A percentile compares a stretch with the other conserved stretches of the same genome.
Evolutionary conservation across 2,113 vertebrate genomes (phyloP).

Genomic region (Illadopsis cleaveri): DNA sequence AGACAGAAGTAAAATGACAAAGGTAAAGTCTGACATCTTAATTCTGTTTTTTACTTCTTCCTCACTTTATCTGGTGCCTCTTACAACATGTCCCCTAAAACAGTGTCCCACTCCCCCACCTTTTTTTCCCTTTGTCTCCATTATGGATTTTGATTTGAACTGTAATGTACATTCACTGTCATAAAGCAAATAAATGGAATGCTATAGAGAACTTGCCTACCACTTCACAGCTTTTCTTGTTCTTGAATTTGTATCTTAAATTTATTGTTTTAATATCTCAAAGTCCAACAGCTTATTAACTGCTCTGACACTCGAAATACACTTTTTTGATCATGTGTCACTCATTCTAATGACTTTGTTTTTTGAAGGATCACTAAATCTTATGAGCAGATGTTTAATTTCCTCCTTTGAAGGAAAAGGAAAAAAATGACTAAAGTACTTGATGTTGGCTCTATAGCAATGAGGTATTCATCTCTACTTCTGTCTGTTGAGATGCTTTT

Average conservation of each 20-base stretch:
- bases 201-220: background rate
- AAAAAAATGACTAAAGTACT: constrained; percentile 59
- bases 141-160: constrained; percentile 31
- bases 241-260: constrained; percentile 63
- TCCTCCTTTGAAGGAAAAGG: constrained; percentile 64
- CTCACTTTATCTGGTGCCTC: background rate
- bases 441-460: constrained; percentile 59
- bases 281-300: constrained; percentile 75
- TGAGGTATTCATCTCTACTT: constrained; percentile 73
- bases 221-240: constrained; percentile 20
- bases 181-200: constrained; percentile 35
- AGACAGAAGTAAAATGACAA: background rate
- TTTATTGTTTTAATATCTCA: constrained; percentile 78
- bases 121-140: background rate
- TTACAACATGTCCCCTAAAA: background rate
- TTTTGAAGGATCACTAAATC: constrained; percentile 70
- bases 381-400: constrained; percentile 74
- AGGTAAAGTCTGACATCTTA: background rate
- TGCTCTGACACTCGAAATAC: constrained; percentile 54
- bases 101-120: background rate
- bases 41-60: background rate
- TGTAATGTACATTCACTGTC: background rate
- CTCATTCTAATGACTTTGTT: constrained; percentile 71
- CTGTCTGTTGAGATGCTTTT: constrained; percentile 72
- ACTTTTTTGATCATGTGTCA: constrained; percentile 47